These are phyloP conservation scores for Hedya salicella DNA, from an alignment of 2,888 invertebrate species.

Conservation along the genomic window DNA sequence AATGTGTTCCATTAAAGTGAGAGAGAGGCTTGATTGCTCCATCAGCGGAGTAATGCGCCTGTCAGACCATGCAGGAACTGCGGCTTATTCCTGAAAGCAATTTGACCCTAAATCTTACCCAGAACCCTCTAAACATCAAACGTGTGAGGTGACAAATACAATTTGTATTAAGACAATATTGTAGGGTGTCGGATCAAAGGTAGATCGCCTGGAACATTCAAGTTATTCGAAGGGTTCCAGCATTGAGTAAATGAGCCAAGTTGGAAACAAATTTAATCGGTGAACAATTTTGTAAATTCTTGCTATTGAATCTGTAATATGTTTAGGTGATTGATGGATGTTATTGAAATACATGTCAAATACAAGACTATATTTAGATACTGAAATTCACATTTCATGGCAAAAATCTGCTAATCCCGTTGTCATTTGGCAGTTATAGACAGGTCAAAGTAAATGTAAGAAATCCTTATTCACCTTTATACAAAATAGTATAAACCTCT, in stretches of 20 bases:
- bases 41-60: conserved; percentile 65
- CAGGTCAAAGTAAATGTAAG: no score
- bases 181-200: conserved; percentile 25
- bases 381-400: no score
- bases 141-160: conserved; percentile 39
- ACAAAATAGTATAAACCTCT: no score
- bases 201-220: conserved; percentile 15
- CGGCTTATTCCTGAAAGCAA: conserved; percentile 64
- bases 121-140: conserved; percentile 46
- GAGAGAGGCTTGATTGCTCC: conserved; percentile 70
- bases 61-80: conserved; percentile 36
- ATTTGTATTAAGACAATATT: conserved; percentile 23
- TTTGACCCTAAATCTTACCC: conserved; percentile 55
- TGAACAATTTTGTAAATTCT: conserved; percentile 8
- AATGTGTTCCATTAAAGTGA: conserved; percentile 68
- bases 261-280: conserved; percentile 1
- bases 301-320: not conserved
- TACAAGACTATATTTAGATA: no score
- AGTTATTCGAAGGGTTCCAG: conserved; percentile 26
- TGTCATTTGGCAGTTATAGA: no score
- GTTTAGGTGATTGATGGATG: no score
- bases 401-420: no score
- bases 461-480: no score
- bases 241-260: conserved; percentile 21
- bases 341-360: not conserved